These are phyloP conservation scores for Lordiphosa clarofinis DNA, from an alignment of 1,140 invertebrate species.

Conservation along the genomic window DNA sequence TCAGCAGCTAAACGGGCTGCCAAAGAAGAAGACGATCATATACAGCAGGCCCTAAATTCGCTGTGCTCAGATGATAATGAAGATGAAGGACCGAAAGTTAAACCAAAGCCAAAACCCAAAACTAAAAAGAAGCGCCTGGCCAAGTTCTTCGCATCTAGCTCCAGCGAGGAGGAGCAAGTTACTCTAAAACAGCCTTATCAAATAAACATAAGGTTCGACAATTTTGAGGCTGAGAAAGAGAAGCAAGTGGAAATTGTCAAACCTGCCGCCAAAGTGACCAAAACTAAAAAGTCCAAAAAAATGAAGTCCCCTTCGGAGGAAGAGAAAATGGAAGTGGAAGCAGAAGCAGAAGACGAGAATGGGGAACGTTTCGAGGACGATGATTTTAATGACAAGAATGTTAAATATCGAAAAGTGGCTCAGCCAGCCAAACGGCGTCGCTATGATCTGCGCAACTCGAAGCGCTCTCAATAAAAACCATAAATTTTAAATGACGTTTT, in stretches of 20 bases:
- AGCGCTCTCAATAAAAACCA: background rate
- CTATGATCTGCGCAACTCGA: constrained; percentile 52
- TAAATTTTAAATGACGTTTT: too few species aligned
- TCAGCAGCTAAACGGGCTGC: too few species aligned
- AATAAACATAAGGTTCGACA: too few species aligned
- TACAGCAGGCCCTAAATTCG: too few species aligned
- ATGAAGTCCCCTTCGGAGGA: background rate
- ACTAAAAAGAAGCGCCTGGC: constrained; percentile 11
- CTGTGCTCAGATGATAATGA: too few species aligned
- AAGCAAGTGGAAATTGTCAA: background rate
- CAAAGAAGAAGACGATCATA: background rate
- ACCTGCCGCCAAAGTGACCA: too few species aligned
- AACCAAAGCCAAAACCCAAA: constrained; percentile 2
- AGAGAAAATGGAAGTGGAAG: background rate
- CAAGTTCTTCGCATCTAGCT: constrained; percentile 3
- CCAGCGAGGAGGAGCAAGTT: constrained; percentile 14
- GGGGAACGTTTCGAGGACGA: constrained; percentile 6
- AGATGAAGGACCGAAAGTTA: background rate
- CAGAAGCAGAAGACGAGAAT: constrained; percentile 22
- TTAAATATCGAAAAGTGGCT: constrained; percentile 1
- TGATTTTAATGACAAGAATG: constrained; percentile 22
- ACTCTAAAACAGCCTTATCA: too few species aligned
- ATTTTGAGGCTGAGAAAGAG: too few species aligned
- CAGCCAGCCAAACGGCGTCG: constrained; percentile 27
- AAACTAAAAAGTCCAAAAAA: background rate